Conservation (phyloP, 2,113 vertebrate species). For the Ictalurus punctatus region DNA sequence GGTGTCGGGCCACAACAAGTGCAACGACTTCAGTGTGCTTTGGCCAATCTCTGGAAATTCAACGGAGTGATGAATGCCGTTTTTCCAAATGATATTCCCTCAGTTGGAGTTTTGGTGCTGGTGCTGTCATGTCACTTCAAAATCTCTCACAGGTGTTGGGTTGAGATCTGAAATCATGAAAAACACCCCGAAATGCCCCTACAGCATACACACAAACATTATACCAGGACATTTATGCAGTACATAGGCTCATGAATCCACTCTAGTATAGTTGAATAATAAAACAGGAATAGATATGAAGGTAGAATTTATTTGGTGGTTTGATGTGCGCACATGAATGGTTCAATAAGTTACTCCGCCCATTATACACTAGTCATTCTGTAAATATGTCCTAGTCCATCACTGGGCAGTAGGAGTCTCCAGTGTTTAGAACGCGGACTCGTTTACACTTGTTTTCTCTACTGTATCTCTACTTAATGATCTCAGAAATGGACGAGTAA, state of each 20-base stretch:
- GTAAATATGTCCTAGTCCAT: neutral
- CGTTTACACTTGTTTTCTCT: neutral
- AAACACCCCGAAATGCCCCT: neutral
- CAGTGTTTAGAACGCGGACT: neutral
- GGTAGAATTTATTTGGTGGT: neutral
- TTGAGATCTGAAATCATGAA: neutral
- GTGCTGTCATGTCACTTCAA: neutral
- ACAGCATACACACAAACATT: neutral
- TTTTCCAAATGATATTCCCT: neutral
- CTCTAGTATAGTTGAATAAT: neutral
- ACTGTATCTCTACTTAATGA: neutral
- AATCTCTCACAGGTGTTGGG: neutral
- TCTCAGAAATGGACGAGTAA: neutral
- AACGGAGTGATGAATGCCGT: neutral
- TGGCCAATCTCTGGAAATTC: too few species aligned
- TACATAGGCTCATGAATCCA: neutral
- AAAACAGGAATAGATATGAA: neutral
- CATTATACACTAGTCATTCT: neutral
- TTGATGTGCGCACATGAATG: neutral
- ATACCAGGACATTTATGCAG: neutral
- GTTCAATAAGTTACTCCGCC: neutral
- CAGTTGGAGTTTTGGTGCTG: neutral
- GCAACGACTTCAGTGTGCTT: neutral
- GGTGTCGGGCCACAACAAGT: neutral
- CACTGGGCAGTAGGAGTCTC: slow-evolving; percentile 13